Base-by-base conservation (phyloP, 2,888 invertebrate species). In the Dione vanillae region DNA sequence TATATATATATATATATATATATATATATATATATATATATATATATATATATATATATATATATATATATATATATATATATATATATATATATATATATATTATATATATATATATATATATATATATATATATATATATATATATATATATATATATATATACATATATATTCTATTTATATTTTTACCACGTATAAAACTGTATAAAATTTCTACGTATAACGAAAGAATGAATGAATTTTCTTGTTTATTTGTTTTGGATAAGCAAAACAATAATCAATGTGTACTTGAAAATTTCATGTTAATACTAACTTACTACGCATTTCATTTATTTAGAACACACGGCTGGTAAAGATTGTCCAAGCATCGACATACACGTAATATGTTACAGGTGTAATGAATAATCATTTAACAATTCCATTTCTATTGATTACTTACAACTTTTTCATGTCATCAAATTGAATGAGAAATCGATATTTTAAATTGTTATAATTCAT, bases 241-340 rank as follows among this genome's bases (percentile, higher is more conserved):
- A 27, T 27, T 27, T 27, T 27, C 27, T 27, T 43, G 61, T 45
- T 27, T n/a, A 10, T 37, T 10, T 9, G 14, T 9, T 14, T 8
- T 52, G 14, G 35, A 54, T 54, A 12, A 54, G n/a, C 37, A 37
- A 2, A 54, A 37, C 14, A 14, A 54, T 54, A 35, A 12, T 27
- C 27, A 3, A 3, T 27, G 27, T 27, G 27, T 5, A 27, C 27
- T 27, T 40, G 9, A n/a, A n/a, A 43, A 40, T 59, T 12, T 41
- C 14, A 14, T 59, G 59, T 10, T 43, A 43, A n/a, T 59, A 43
- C n/a, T 43, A 59, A 59, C 43, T 14, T 19, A 58, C 14, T 41
- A 20, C 59, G 20, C 43, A 59, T 20, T 43, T 43, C 10, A 59
- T 59, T 59, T 43, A 20, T 27, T n/a, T n/a, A 61, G 43, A 27